These are phyloP conservation scores for Brachynemurus nebulosus DNA, from an alignment of 2,888 invertebrate genomes.

Conservation along the genomic window DNA sequence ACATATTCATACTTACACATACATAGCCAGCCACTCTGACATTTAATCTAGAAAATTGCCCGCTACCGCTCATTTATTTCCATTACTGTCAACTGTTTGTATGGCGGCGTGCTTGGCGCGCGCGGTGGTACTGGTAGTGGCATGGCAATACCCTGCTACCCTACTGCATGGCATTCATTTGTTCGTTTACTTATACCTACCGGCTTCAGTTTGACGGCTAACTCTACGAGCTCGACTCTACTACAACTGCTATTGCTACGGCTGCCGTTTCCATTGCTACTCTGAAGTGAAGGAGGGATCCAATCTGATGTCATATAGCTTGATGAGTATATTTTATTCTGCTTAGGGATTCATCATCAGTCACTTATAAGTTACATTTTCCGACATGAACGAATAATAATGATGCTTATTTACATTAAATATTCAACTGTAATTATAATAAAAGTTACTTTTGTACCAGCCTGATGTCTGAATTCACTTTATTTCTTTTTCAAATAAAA, in stretches of 20 bases:
- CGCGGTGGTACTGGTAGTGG: conserved; percentile 18
- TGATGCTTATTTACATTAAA: conserved; percentile 7
- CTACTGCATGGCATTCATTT: too few species aligned
- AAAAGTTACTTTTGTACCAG: background rate
- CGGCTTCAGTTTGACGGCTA: too few species aligned
- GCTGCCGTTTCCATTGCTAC: too few species aligned
- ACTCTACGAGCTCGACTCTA: too few species aligned
- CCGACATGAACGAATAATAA: conserved; percentile 29
- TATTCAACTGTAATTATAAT: conserved; percentile 13
- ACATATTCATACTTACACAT: conserved; percentile 1
- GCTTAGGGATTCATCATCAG: conserved; percentile 32
- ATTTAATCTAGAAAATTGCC: conserved; percentile 53
- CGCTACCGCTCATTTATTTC: conserved; percentile 44
- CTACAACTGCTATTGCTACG: too few species aligned
- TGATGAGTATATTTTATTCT: conserved; percentile 19
- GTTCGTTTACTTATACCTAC: too few species aligned
- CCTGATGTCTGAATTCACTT: too few species aligned
- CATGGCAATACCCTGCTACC: too few species aligned
- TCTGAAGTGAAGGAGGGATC: conserved; percentile 20
- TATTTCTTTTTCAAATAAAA: too few species aligned
- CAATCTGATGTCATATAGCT: conserved; percentile 33
- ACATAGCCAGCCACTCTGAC: conserved; percentile 33
- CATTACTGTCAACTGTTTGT: conserved; percentile 45
- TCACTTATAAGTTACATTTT: conserved; percentile 45
- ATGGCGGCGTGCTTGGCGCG: conserved; percentile 24